These are phyloP conservation scores for Drosophila koepferae DNA, from an alignment of 2,888 invertebrate genomes.

Conservation along the genomic window DNA sequence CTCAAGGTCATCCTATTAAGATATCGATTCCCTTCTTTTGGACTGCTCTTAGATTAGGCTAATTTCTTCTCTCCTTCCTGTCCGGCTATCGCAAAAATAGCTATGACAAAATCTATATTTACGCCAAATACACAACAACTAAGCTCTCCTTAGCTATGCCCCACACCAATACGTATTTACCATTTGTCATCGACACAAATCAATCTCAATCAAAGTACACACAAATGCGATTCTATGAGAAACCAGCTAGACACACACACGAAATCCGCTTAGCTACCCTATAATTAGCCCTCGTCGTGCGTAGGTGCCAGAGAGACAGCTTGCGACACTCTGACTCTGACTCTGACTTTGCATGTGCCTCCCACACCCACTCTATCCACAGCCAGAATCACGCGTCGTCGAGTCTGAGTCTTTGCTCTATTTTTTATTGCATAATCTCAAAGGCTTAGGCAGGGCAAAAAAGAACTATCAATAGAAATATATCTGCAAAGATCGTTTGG, in stretches of 20 bases:
- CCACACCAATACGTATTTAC: slow-evolving; percentile 5
- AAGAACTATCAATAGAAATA: slow-evolving; percentile 51
- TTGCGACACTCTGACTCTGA: not conserved
- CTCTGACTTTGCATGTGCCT: not conserved
- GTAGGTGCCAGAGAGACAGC: slow-evolving; percentile 20
- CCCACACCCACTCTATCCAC: not conserved
- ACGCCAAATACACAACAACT: not conserved
- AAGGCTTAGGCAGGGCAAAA: slow-evolving; percentile 37
- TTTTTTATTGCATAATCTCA: slow-evolving; percentile 68
- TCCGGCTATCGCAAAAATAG: not conserved
- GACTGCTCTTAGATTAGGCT: not conserved
- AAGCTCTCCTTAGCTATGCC: not conserved
- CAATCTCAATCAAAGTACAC: slow-evolving; percentile 21
- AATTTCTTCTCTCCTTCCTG: not conserved
- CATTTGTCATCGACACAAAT: slow-evolving; percentile 23
- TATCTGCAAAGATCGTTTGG: slow-evolving; percentile 46
- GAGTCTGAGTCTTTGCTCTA: slow-evolving; percentile 26
- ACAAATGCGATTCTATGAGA: slow-evolving; percentile 23
- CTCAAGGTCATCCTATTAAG: not conserved
- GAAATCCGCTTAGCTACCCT: slow-evolving; percentile 74
- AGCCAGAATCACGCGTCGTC: slow-evolving; percentile 9
- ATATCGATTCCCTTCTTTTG: not conserved
- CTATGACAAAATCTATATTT: not conserved
- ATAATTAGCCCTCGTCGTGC: slow-evolving; percentile 59
- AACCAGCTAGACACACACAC: slow-evolving; percentile 19